These are phyloP conservation scores for Calephelis perditalis DNA, from an alignment of 2,888 invertebrate species.

Conservation along the genomic window DNA sequence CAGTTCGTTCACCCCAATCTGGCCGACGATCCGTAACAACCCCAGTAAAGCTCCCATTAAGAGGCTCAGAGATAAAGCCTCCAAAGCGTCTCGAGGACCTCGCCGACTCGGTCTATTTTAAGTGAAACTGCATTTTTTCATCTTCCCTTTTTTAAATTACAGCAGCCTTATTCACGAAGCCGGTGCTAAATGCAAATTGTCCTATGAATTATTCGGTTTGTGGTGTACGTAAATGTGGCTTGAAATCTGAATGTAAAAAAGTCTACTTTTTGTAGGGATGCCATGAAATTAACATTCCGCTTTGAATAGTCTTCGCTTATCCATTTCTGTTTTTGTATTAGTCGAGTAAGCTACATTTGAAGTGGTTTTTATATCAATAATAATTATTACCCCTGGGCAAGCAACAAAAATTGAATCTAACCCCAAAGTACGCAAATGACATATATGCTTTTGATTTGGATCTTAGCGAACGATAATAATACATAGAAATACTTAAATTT, in stretches of 20 bases:
- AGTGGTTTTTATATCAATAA: too few relatives aligned
- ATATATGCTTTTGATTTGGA: too few relatives aligned
- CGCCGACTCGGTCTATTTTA: conserved; percentile 43
- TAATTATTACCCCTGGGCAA: too few relatives aligned
- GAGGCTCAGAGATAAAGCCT: conserved; percentile 50
- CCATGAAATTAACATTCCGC: not conserved
- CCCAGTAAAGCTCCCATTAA: conserved; percentile 41
- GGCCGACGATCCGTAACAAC: conserved; percentile 33
- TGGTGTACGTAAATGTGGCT: conserved; percentile 1
- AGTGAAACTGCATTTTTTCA: conserved; percentile 47
- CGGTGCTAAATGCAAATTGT: conserved; percentile 3
- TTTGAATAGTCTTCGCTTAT: conserved; percentile 1
- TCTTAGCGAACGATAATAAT: too few relatives aligned
- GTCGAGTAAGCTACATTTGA: too few relatives aligned
- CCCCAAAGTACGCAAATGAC: too few relatives aligned
- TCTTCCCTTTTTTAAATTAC: conserved; percentile 40
- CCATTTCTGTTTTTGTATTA: not conserved
- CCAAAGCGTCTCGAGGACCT: conserved; percentile 53
- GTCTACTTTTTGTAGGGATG: not conserved
- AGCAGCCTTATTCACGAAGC: conserved; percentile 18
- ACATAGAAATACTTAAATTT: too few relatives aligned
- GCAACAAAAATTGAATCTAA: too few relatives aligned
- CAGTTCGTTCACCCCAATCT: conserved; percentile 41
- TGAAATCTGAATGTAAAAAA: conserved; percentile 8
- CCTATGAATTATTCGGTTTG: conserved; percentile 1